A percentile compares a stretch with the other conserved stretches of the same genome.
These are phyloP conservation scores for Acanthaster planci DNA, from an alignment of 35 echinoderm and acorn worm species.

Conservation along the genomic window DNA sequence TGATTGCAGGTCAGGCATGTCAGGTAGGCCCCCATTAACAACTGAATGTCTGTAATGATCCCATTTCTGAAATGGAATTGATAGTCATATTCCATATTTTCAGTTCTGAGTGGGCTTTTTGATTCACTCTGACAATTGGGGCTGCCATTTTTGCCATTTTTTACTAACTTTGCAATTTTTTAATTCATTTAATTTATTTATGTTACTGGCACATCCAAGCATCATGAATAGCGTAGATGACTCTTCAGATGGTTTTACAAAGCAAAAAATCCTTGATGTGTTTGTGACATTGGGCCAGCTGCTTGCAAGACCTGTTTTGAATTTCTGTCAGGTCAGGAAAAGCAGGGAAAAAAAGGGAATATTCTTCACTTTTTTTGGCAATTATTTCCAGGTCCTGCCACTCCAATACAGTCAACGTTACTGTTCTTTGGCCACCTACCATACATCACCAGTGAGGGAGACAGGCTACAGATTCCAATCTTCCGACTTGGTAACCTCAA, in stretches of 20 bases:
- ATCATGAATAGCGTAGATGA: no score
- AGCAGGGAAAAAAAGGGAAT: neutral
- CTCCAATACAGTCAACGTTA: neutral
- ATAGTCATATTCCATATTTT: no score
- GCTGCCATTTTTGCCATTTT: no score
- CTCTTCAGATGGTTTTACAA: neutral
- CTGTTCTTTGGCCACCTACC: neutral
- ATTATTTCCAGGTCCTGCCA: neutral
- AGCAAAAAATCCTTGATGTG: neutral
- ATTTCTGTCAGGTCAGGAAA: neutral
- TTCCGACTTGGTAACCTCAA: neutral
- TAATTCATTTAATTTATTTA: no score
- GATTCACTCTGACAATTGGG: no score
- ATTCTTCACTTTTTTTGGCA: neutral
- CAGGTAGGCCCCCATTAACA: no score
- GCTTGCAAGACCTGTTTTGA: neutral
- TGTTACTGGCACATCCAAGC: no score
- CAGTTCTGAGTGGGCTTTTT: no score
- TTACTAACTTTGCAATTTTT: no score
- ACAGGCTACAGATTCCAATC: neutral
- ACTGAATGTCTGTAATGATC: no score
- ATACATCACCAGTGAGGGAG: neutral
- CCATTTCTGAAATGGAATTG: no score
- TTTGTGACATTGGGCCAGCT: neutral
- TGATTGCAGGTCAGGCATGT: no score